These are phyloP conservation scores for Proteles cristata DNA, from an alignment of 2,113 vertebrate species.

Conservation along the genomic window DNA sequence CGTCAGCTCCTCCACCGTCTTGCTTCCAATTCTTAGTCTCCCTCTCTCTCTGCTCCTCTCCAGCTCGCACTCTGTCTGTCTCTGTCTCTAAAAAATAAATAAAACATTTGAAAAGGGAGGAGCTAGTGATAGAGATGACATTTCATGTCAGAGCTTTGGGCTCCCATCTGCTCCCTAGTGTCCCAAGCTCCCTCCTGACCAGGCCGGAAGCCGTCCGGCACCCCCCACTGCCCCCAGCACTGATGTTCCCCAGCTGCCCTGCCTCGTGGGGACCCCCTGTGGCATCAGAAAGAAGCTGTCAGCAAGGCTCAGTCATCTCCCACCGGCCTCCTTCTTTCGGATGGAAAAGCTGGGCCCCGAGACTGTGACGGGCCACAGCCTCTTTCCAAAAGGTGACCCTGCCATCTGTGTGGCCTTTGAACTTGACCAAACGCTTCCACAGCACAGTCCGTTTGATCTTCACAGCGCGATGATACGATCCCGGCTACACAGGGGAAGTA, in stretches of 20 bases:
- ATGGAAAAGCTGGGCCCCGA: background rate
- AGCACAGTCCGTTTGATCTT: rapidly evolving
- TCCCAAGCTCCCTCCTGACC: background rate
- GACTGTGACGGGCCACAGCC: background rate
- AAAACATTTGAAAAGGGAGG: too few species aligned
- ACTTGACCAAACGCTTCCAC: background rate
- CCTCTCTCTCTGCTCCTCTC: too few species aligned
- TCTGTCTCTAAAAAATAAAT: too few species aligned
- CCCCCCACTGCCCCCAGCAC: rapidly evolving
- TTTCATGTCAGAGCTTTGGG: background rate
- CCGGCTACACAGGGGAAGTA: background rate
- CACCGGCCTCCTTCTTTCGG: rapidly evolving
- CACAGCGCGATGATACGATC: rapidly evolving
- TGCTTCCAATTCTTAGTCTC: too few species aligned
- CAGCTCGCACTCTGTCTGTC: too few species aligned
- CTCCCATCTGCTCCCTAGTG: background rate
- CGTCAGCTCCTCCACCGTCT: too few species aligned
- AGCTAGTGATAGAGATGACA: rapidly evolving
- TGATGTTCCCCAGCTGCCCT: background rate
- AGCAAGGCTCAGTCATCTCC: rapidly evolving
- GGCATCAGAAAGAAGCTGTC: background rate
- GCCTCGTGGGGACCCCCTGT: rapidly evolving
- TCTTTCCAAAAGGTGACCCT: background rate
- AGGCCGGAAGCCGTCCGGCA: background rate
- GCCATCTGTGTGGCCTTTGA: background rate